phyloP scores from a whole-genome alignment of 2,113 vertebrate genomes.

The Hippopotamus amphibius region DNA sequence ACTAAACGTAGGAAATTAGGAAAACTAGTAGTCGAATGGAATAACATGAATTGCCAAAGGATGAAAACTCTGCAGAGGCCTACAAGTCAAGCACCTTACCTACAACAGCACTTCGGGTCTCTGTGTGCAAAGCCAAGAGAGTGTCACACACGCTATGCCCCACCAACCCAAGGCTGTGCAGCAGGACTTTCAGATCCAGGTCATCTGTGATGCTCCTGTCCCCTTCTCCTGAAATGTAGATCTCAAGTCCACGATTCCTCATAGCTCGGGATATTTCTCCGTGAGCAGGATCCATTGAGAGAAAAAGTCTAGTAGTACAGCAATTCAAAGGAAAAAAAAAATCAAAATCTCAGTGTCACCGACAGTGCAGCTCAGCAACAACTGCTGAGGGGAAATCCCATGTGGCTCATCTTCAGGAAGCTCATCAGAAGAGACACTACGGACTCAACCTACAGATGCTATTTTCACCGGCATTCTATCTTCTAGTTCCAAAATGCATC shows the following conservation, averaged over 20 bases:
- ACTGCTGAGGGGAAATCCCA: not conserved
- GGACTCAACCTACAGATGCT: not conserved
- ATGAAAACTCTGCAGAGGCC: not conserved
- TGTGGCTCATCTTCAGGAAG: not conserved
- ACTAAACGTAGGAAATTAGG: not conserved
- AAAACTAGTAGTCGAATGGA: not conserved
- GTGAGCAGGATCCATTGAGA: slow-evolving; percentile 97
- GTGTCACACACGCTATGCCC: slow-evolving; percentile 93
- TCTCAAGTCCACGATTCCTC: slow-evolving; percentile 97
- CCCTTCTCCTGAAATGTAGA: slow-evolving; percentile 93
- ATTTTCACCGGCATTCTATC: not conserved
- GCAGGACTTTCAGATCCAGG: slow-evolving; percentile 93
- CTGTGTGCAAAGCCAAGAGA: slow-evolving; percentile 91
- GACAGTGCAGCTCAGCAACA: not conserved
- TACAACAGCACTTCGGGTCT: slow-evolving; percentile 89
- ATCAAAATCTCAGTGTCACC: not conserved
- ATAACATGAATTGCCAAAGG: not conserved
- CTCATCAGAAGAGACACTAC: not conserved
- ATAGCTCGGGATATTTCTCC: slow-evolving; percentile 99
- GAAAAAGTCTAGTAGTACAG: slow-evolving; percentile 91
- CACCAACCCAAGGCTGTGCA: slow-evolving; percentile 93
- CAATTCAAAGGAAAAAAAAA: slow-evolving; percentile 24
- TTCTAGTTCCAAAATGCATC: not conserved
- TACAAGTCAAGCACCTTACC: slow-evolving; percentile 86
- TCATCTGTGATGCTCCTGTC: slow-evolving; percentile 88